Conservation (phyloP, 1,140 invertebrate genomes). For the Caligus rogercresseyi region DNA sequence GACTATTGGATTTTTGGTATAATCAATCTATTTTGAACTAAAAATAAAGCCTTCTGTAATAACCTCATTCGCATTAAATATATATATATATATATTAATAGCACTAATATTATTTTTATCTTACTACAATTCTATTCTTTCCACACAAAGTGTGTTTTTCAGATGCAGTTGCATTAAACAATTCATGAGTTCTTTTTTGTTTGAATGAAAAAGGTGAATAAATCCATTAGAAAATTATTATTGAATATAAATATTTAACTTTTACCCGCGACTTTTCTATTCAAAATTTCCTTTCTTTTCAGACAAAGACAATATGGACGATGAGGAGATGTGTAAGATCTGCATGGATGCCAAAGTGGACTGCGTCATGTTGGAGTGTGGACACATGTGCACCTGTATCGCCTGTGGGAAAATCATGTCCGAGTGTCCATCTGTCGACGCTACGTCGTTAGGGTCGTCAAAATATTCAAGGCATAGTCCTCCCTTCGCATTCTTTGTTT, state of each 20-base stretch:
- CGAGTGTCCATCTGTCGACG: slow-evolving; percentile 79
- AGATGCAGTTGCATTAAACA: slow-evolving; percentile 4
- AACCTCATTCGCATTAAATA: too few relatives aligned
- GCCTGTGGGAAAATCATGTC: slow-evolving; percentile 62
- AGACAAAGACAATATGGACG: slow-evolving; percentile 39
- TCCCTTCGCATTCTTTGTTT: too few relatives aligned
- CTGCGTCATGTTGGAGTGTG: slow-evolving; percentile 80
- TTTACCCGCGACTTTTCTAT: slow-evolving; percentile 7
- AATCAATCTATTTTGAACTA: too few relatives aligned
- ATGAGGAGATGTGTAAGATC: slow-evolving; percentile 68
- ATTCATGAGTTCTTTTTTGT: too few relatives aligned
- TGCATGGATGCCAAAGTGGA: slow-evolving; percentile 79
- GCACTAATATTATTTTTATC: too few relatives aligned
- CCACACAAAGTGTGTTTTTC: slow-evolving; percentile 10
- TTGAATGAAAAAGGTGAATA: not conserved
- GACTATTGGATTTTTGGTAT: too few relatives aligned
- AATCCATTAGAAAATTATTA: not conserved
- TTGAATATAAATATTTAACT: too few relatives aligned
- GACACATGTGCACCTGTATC: slow-evolving; percentile 79
- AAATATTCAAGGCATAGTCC: slow-evolving; percentile 13
- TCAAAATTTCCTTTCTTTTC: slow-evolving; percentile 22
- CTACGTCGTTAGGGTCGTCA: slow-evolving; percentile 48
- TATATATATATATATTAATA: too few relatives aligned
- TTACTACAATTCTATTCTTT: too few relatives aligned
- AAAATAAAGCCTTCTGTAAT: too few relatives aligned